Evolutionary conservation across 2,888 invertebrate genomes (phyloP).

Genomic region (Amblyjoppa fuscipennis): DNA sequence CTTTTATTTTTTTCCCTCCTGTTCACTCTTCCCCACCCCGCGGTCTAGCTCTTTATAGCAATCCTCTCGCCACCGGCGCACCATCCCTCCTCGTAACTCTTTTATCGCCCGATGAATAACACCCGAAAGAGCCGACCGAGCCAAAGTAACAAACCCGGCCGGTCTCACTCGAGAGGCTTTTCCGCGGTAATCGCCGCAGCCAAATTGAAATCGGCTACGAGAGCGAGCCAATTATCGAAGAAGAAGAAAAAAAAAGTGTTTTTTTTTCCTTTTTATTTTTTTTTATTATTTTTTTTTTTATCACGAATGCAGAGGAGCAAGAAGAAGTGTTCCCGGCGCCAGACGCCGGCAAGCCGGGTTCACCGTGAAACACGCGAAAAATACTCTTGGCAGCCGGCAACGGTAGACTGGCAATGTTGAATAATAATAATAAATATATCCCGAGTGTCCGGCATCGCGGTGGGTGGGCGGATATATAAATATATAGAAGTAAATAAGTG

Average conservation of each 20-base stretch:
- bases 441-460: conserved; percentile 61
- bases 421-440: conserved; percentile 66
- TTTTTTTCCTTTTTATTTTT: no score
- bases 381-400: conserved; percentile 81
- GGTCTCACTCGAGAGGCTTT: background rate
- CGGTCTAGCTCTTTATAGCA: conserved; percentile 57
- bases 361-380: conserved; percentile 71
- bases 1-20: background rate
- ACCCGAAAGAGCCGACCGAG: conserved; percentile 6
- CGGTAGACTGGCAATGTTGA: conserved; percentile 75
- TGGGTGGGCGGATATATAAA: conserved; percentile 62
- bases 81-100: conserved; percentile 43
- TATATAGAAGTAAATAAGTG: conserved; percentile 64
- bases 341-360: conserved; percentile 44
- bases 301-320: no score
- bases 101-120: conserved; percentile 46
- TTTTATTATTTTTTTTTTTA: no score
- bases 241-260: no score
- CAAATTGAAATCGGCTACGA: no score
- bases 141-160: conserved; percentile 12
- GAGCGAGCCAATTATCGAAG: no score
- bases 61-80: conserved; percentile 40
- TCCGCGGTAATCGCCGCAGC: background rate
- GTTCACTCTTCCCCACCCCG: conserved; percentile 1
- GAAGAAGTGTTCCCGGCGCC: background rate